Evolutionary conservation across 1,140 invertebrate species (phyloP).

Genomic region (Temnothorax longispinosus): DNA sequence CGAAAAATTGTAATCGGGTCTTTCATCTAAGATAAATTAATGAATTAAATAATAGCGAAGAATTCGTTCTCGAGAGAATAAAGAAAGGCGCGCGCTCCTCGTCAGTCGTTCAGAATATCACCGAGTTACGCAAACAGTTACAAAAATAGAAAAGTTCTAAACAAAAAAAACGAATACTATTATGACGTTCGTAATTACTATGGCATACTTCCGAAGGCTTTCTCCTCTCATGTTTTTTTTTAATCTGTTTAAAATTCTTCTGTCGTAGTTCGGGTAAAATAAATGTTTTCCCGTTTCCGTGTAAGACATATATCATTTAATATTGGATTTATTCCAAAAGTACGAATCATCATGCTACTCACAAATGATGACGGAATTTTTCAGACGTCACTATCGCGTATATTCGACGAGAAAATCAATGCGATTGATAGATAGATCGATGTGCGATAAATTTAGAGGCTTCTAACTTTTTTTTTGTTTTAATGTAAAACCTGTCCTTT

Average conservation of each 20-base stretch:
- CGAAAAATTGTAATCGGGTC: conserved; percentile 13
- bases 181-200: conserved; percentile 22
- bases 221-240: neutral
- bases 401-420: conserved; percentile 23
- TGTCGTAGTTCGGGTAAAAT: neutral
- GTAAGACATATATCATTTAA: neutral
- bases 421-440: neutral
- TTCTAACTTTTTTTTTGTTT: neutral
- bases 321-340: conserved; percentile 2
- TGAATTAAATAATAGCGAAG: conserved; percentile 31
- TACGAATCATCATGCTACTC: neutral
- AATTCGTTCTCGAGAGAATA: conserved; percentile 1
- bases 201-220: conserved; percentile 16
- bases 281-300: neutral
- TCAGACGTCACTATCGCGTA: neutral
- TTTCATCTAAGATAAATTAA: conserved; percentile 4
- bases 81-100: conserved; percentile 17
- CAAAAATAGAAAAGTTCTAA: conserved; percentile 19
- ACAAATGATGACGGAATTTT: neutral
- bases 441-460: neutral
- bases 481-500: conserved; percentile 34
- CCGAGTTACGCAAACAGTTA: conserved; percentile 33
- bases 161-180: conserved; percentile 3
- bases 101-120: conserved; percentile 27
- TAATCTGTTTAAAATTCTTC: neutral